These are phyloP conservation scores for Eupeodes corollae DNA, from an alignment of 1,140 invertebrate genomes.

Conservation along the genomic window DNA sequence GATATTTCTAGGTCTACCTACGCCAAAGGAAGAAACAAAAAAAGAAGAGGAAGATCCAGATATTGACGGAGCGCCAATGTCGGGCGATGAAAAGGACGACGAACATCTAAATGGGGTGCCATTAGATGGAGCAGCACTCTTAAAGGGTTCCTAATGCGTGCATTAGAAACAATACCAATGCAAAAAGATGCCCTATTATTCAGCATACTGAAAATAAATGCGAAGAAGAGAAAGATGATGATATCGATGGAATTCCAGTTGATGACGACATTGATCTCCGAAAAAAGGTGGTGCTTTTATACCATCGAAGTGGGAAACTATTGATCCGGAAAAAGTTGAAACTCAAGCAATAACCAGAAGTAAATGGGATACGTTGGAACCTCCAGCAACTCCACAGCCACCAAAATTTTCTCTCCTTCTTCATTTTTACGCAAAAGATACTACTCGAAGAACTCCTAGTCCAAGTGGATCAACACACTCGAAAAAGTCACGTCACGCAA, in stretches of 20 bases:
- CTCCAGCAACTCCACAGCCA: constrained; percentile 19
- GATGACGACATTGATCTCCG: constrained; percentile 36
- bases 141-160: constrained; percentile 54
- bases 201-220: constrained; percentile 21
- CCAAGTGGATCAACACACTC: not conserved
- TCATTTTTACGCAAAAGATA: not conserved
- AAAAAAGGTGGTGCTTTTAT: constrained; percentile 53
- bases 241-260: constrained; percentile 67
- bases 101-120: constrained; percentile 66
- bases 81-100: constrained; percentile 49
- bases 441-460: not conserved
- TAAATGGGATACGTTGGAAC: constrained; percentile 63
- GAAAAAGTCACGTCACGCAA: not conserved
- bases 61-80: constrained; percentile 56
- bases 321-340: constrained; percentile 67
- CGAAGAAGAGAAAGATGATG: constrained; percentile 42
- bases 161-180: constrained; percentile 22
- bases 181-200: constrained; percentile 16
- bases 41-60: constrained; percentile 43
- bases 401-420: constrained; percentile 28
- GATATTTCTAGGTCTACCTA: constrained; percentile 64
- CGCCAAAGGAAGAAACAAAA: constrained; percentile 20
- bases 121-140: constrained; percentile 67
- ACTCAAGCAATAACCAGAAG: constrained; percentile 81
- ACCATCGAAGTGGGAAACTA: constrained; percentile 91